Conservation (phyloP, 2,888 invertebrate species). For the Sthenelais limicola region DNA sequence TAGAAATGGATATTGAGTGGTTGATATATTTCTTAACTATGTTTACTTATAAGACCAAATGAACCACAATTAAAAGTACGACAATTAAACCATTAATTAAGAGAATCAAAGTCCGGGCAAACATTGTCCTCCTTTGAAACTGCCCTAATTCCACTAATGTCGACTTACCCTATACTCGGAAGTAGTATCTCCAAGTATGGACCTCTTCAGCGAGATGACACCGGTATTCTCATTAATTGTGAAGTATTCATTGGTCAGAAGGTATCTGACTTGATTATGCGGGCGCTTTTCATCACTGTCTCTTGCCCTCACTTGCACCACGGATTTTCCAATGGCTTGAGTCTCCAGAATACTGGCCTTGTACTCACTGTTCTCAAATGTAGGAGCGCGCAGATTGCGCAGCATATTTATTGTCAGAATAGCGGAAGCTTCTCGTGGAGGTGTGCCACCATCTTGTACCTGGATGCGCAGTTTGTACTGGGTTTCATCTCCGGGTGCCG, state of each 20-base stretch:
- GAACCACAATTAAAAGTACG: too few relatives aligned
- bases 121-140: too few relatives aligned
- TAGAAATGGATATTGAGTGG: neutral
- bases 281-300: conserved; percentile 57
- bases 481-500: conserved; percentile 49
- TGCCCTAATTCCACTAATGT: too few relatives aligned
- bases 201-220: conserved; percentile 47
- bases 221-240: conserved; percentile 51
- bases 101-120: too few relatives aligned
- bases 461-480: conserved; percentile 53
- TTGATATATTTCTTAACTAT: too few relatives aligned
- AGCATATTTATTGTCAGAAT: conserved; percentile 57
- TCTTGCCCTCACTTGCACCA: conserved; percentile 55
- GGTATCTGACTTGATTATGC: conserved; percentile 49
- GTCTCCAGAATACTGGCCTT: conserved; percentile 59
- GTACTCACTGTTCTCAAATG: conserved; percentile 52
- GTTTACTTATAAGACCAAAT: too few relatives aligned
- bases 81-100: too few relatives aligned
- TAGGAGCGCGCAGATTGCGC: conserved; percentile 59
- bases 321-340: conserved; percentile 54
- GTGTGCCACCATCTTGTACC: conserved; percentile 62
- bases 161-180: conserved; percentile 45
- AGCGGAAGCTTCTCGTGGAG: conserved; percentile 56
- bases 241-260: conserved; percentile 57
- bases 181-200: conserved; percentile 45